A percentile compares a stretch with the other conserved stretches of the same genome.
Conservation (phyloP, 2,888 invertebrate genomes). For the Thecophora atra region DNA sequence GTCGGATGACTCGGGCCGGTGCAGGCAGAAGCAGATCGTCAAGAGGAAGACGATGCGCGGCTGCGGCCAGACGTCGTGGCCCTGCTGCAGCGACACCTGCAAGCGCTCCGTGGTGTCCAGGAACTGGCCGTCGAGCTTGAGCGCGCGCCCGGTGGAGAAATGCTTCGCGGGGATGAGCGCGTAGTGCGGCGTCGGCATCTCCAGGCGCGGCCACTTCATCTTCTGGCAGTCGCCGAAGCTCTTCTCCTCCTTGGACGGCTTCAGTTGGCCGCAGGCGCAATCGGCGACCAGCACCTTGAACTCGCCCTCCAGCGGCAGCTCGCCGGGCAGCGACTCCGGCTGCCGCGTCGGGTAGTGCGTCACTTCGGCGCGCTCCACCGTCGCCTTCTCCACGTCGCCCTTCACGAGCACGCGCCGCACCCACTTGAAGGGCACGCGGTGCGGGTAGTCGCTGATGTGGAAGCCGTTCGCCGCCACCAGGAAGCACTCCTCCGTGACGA, state of each 20-base stretch:
- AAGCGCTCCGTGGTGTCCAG: slow-evolving; percentile 79
- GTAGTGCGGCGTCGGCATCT: neutral
- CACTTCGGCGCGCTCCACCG: slow-evolving; percentile 63
- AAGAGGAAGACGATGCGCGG: slow-evolving; percentile 78
- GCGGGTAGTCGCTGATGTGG: slow-evolving; percentile 75
- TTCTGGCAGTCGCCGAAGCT: slow-evolving; percentile 43
- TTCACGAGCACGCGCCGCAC: slow-evolving; percentile 71
- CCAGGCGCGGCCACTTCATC: slow-evolving; percentile 72
- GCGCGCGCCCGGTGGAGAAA: slow-evolving; percentile 43
- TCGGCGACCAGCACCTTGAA: neutral
- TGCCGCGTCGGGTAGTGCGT: slow-evolving; percentile 54
- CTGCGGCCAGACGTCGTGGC: slow-evolving; percentile 74
- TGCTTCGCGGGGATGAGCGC: neutral
- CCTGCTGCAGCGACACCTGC: slow-evolving; percentile 76
- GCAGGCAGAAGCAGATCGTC: slow-evolving; percentile 77
- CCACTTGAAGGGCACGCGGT: slow-evolving; percentile 70
- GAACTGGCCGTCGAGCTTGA: slow-evolving; percentile 70
- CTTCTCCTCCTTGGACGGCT: neutral
- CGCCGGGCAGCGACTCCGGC: neutral
- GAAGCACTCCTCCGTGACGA: slow-evolving; percentile 71
- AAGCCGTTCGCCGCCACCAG: slow-evolving; percentile 76
- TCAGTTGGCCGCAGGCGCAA: neutral
- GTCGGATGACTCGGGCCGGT: neutral
- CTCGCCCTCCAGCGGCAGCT: neutral
- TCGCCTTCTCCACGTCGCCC: slow-evolving; percentile 70